Base-by-base conservation (phyloP, 2,888 invertebrate genomes). In the Luperina nickerlii region DNA sequence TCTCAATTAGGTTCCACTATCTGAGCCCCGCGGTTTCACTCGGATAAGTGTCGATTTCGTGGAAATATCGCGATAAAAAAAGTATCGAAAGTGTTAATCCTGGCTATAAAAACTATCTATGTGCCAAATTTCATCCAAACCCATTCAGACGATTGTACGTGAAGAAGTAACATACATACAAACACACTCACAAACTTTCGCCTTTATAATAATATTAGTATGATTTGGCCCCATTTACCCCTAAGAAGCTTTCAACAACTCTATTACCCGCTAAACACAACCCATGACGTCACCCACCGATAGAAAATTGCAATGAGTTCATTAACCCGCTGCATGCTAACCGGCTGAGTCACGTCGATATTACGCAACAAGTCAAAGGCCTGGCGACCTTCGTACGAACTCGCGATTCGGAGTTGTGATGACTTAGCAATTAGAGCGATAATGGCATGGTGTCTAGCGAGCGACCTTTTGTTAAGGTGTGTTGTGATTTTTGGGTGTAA, bases 341-440 rank as follows among this genome's bases (percentile, higher is more conserved):
- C 60, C 6, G 60, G 76, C 81, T 91, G 90, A 91, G 60, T 90
- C 91, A 90, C 69, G 51, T 0, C 6, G 45, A n/a, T 15, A 77
- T 92, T 93, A 87, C 92, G 89, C 79, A 91, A 92, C 78, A 74
- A 85, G 92, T 92, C 92, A 89, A 85, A 89, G 92, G 78, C 91
- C 93, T 76, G 68, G 15, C 90, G 93, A 91, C 93, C 93, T 93
- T 93, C 91, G 77, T 72, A 83, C 66, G 89, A 80, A 83, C 83
- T 82, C 70, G 83, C 89, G 45, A 82, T 84, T 87, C 51, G 72
- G 62, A 27, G 68, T 8, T 71, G 69, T 89, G 89, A 89, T 82
- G 89, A 89, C 85, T 85, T 81, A 62, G 85, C 73, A 8, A 77
- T 48, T 38, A n/a, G 54, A 11, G 57, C 60, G 48, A 75, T 76